Base-by-base conservation (phyloP, 2,888 invertebrate genomes). In the Drosophila neotestacea region DNA sequence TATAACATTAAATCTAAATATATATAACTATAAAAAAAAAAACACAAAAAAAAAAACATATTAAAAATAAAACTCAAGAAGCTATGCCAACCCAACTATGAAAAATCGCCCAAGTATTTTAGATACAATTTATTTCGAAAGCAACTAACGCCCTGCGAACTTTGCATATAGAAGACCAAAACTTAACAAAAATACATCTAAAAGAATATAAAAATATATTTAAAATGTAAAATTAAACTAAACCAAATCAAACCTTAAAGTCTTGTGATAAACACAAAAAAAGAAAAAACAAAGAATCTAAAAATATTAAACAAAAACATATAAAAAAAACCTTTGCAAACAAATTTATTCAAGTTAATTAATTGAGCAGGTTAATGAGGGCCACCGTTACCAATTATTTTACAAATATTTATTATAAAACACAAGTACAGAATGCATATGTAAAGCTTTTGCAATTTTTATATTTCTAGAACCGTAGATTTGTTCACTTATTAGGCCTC, bases 361-460 rank as follows among this genome's bases (percentile, higher is more conserved):
- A 74, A 81, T 78, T 75, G 70, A 79, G 77, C 77, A 86, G 81
- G 77, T 88, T 88, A 85, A 70, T 78, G 83, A 87, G 80, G 88
- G 80, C 81, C 89, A 87, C 73, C 72, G 69, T 86, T 84, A 75
- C n/a, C 27, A 74, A 73, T 79, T 77, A 61, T 79, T 82, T 73
- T 59, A 80, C 70, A 36, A 79, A 68, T 62, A 77, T 70, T 74
- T 63, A 81, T 60, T 72, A 71, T 55, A 70, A 47, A 60, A 69
- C 48, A 71, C 56, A 70, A 52, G 59, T 54, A 62, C 16, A 36
- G 27, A 52, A 70, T 55, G 67, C 76, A 67, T 73, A 79, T 64
- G 66, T 41, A 55, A 65, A 61, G 77, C 79, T 86, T 72, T 84
- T 81, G 77, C 69, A 81, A 77, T 55, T 67, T 70, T 56, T 66